Conservation (phyloP, 2,888 invertebrate genomes). For the Drosophila anceps region DNA sequence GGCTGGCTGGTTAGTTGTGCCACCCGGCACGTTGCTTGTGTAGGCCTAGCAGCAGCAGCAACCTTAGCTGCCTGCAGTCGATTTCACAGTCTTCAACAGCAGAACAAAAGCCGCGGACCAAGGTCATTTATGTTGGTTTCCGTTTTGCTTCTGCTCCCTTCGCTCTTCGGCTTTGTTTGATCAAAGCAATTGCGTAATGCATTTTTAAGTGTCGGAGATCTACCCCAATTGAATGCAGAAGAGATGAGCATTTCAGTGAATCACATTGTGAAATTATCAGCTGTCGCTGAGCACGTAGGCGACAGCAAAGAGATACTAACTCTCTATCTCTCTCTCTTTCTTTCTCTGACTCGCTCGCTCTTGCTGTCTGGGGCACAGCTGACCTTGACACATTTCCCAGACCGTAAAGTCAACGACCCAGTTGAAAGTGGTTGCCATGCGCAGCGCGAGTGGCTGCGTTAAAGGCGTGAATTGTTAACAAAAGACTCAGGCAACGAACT, state of each 20-base stretch:
- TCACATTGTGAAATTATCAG: slow-evolving; percentile 65
- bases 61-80: slow-evolving; percentile 36
- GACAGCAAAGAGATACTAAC: slow-evolving; percentile 11
- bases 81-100: slow-evolving; percentile 47
- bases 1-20: slow-evolving; percentile 11
- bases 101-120: slow-evolving; percentile 60
- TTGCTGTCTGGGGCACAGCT: not conserved
- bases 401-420: slow-evolving; percentile 55
- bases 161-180: slow-evolving; percentile 39
- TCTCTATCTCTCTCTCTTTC: not conserved
- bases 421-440: slow-evolving; percentile 23
- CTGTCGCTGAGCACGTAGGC: slow-evolving; percentile 59
- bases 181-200: slow-evolving; percentile 59
- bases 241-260: slow-evolving; percentile 30
- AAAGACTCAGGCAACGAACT: slow-evolving; percentile 67
- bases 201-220: slow-evolving; percentile 53
- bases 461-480: slow-evolving; percentile 32
- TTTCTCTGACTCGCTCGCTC: not conserved
- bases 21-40: slow-evolving; percentile 15
- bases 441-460: not conserved
- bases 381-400: slow-evolving; percentile 64
- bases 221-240: slow-evolving; percentile 20
- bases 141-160: slow-evolving; percentile 34
- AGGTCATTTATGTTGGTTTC: slow-evolving; percentile 58
- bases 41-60: slow-evolving; percentile 14